Base-by-base conservation (phyloP, 1,140 invertebrate species). In the Calephelis nemesis region DNA sequence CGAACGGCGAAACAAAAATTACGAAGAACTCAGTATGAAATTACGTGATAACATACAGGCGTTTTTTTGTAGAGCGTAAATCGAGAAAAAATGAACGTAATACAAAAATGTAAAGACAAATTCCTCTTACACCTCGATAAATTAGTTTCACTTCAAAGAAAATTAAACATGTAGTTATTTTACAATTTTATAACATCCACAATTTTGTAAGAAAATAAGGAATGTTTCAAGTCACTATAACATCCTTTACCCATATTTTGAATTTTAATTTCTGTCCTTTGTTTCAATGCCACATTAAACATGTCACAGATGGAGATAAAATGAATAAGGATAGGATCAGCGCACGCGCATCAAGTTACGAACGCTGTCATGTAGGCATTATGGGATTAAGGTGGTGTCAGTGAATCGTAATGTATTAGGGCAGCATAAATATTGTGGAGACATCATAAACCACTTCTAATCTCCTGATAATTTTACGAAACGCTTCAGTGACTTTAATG, bases 361-460 rank as follows among this genome's bases (percentile, higher is more conserved):
- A 47, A 42, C 52, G 47, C 39, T 64, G 65, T 67, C 65, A 49
- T 15, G 42, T 47, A 12, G 11, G 69, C 45, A 71, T 71, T 71
- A 71, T 10, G 49, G 52, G 52, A 58, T 58, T 58, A 58, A 54
- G 52, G 9, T 39, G 52, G 52, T 58, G 52, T 58, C 52, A 58
- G 52, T 30, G 52, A 39, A 11, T 58, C 52, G 19, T 58, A 58
- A 58, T 58, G 52, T 58, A 58, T 58, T 58, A 58, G 52, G 52
- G 52, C 19, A 58, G 52, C 52, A 58, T 58, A 58, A 58, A 58
- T 58, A 58, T 58, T 58, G 11, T 19, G 52, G 52, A 58, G 52
- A 58, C 52, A 58, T 58, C 52, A 58, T 58, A 58, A 58, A 58
- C 52, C 52, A 30, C 52, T 39, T 58, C 15, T 58, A 58, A 58